Conservation (phyloP, 2,113 vertebrate species). For the Gobiocypris rarus region DNA sequence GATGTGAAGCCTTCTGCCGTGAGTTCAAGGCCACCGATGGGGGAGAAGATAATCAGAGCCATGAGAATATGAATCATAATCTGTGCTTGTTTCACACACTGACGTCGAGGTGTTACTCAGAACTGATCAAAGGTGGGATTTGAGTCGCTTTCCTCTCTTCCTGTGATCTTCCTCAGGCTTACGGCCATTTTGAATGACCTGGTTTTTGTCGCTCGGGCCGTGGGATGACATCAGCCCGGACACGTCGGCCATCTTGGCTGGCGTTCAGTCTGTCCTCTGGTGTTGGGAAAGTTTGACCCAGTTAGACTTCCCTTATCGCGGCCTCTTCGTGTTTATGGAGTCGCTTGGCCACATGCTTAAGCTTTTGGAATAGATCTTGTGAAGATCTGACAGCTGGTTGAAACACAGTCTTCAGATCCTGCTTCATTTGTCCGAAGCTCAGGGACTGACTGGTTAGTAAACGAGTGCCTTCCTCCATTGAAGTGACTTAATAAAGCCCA, state of each 20-base stretch:
- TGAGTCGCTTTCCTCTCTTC: background rate
- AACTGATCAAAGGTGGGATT: background rate
- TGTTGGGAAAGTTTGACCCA: conserved; percentile 33
- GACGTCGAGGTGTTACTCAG: background rate
- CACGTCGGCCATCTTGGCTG: conserved; percentile 40
- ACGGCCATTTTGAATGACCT: conserved; percentile 36
- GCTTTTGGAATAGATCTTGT: background rate
- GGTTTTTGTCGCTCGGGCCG: conserved; percentile 6
- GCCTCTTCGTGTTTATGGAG: conserved; percentile 17
- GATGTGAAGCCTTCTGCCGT: background rate
- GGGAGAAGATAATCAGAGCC: no score
- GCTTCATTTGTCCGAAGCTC: background rate
- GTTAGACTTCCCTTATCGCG: conserved; percentile 24
- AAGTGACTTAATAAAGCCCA: no score
- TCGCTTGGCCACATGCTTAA: background rate
- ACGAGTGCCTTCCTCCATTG: no score
- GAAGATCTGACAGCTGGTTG: background rate
- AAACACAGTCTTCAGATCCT: background rate
- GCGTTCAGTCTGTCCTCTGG: background rate
- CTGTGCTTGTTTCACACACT: no score
- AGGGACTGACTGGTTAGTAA: background rate
- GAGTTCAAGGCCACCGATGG: background rate
- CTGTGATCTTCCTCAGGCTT: background rate
- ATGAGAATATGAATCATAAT: no score
- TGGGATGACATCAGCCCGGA: conserved; percentile 31